These are phyloP conservation scores for Helobdella robusta DNA, from an alignment of 2,888 invertebrate species.

Conservation along the genomic window DNA sequence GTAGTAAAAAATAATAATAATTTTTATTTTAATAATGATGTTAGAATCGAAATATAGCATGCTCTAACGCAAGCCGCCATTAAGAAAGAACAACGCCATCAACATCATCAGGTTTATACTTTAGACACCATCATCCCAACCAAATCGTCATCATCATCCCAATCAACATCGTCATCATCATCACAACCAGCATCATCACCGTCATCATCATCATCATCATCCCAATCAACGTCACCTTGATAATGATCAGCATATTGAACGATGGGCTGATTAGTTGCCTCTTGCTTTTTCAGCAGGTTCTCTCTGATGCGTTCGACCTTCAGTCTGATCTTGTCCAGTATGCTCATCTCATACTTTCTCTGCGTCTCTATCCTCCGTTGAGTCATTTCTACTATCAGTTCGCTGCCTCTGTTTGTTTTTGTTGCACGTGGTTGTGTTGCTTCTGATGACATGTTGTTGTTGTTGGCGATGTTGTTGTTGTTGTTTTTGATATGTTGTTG, in stretches of 20 bases:
- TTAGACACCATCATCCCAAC: background rate
- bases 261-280: background rate
- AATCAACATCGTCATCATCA: background rate
- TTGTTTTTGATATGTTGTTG: no score
- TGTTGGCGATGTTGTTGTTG: no score
- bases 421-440: no score
- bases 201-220: background rate
- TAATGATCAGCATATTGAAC: constrained; percentile 8
- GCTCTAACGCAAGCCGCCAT: no score
- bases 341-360: constrained; percentile 71
- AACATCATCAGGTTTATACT: no score
- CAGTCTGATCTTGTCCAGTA: constrained; percentile 69
- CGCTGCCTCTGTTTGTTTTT: constrained; percentile 69
- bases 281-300: constrained; percentile 8
- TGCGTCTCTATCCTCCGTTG: constrained; percentile 79
- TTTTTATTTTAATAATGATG: background rate
- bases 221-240: constrained; percentile 6
- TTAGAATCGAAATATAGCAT: background rate
- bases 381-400: constrained; percentile 81
- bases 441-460: no score
- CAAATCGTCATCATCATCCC: background rate
- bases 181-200: background rate
- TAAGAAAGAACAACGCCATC: no score
- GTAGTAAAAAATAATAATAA: background rate
- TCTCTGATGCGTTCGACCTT: constrained; percentile 21